Conservation (phyloP, 64 coral and sea anemone species). For the Porites australiensis region DNA sequence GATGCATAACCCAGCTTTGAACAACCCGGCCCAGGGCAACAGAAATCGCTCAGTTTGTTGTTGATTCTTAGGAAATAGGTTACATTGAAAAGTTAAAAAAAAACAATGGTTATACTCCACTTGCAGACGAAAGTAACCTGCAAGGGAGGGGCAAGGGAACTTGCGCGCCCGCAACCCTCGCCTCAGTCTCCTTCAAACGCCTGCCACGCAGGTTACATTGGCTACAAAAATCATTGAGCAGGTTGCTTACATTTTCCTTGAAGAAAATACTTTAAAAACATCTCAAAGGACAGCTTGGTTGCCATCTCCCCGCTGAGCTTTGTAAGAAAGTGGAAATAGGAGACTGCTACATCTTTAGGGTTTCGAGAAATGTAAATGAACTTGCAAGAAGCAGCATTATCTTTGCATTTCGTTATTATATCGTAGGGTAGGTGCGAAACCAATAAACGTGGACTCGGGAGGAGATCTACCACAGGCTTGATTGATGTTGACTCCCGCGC, state of each 20-base stretch:
- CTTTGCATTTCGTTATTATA: neutral
- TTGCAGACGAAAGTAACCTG: too few species aligned
- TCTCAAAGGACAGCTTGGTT: neutral
- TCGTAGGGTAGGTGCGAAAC: neutral
- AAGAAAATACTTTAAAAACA: neutral
- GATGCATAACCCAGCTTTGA: too few species aligned
- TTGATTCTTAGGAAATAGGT: too few species aligned
- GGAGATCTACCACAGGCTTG: neutral
- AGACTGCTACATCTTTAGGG: neutral
- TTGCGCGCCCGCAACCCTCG: too few species aligned
- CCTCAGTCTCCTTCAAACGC: too few species aligned
- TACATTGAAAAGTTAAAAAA: too few species aligned
- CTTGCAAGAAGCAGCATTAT: neutral
- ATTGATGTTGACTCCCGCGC: neutral
- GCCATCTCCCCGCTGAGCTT: neutral
- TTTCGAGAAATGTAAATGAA: neutral
- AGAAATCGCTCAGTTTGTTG: too few species aligned
- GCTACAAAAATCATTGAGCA: too few species aligned
- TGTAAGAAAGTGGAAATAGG: neutral
- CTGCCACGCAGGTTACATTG: too few species aligned
- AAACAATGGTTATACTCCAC: too few species aligned
- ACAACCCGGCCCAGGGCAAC: too few species aligned
- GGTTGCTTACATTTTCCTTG: neutral
- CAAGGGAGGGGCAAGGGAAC: too few species aligned
- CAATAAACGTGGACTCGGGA: neutral